phyloP scores from a whole-genome alignment of 2,797 vertebrate genomes.

The Pseudomugil gertrudae region DNA sequence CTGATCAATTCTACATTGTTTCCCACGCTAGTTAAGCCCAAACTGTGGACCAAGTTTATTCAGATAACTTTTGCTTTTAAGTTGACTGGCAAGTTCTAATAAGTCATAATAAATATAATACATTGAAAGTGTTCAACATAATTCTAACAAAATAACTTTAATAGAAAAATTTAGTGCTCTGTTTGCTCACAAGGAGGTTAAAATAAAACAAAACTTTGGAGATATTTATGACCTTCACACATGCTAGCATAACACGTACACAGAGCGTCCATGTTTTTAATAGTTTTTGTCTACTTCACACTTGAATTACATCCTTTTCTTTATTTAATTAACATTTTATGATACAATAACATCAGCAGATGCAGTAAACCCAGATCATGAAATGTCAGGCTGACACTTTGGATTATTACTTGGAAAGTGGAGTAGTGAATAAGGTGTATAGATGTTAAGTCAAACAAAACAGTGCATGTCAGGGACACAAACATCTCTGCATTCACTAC shows the following conservation, averaged over 20 bases:
- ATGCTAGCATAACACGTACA: constrained; percentile 7
- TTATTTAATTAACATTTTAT: constrained; percentile 22
- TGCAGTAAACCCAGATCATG: constrained; percentile 22
- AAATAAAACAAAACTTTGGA: constrained; percentile 1
- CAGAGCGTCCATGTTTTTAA: background rate
- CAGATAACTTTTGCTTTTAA: constrained; percentile 7
- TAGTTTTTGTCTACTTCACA: constrained; percentile 18
- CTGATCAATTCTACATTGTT: constrained; percentile 14
- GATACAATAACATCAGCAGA: constrained; percentile 11
- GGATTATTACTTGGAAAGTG: constrained; percentile 37
- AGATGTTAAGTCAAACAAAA: constrained; percentile 60
- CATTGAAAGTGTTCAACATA: constrained; percentile 4
- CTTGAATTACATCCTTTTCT: background rate
- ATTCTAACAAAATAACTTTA: background rate
- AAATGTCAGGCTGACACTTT: constrained; percentile 53
- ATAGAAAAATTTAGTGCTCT: no score
- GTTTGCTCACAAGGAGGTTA: constrained; percentile 23
- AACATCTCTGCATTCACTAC: constrained; percentile 25
- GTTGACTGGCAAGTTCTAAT: background rate
- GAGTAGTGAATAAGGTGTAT: constrained; percentile 46
- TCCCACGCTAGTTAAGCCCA: background rate
- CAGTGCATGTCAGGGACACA: constrained; percentile 44
- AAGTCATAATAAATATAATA: constrained; percentile 2
- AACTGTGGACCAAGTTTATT: constrained; percentile 17
- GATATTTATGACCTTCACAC: constrained; percentile 18